A percentile compares a stretch with the other conserved stretches of the same genome.
Conservation (phyloP, 2,888 invertebrate genomes). For the Suillia variegata region DNA sequence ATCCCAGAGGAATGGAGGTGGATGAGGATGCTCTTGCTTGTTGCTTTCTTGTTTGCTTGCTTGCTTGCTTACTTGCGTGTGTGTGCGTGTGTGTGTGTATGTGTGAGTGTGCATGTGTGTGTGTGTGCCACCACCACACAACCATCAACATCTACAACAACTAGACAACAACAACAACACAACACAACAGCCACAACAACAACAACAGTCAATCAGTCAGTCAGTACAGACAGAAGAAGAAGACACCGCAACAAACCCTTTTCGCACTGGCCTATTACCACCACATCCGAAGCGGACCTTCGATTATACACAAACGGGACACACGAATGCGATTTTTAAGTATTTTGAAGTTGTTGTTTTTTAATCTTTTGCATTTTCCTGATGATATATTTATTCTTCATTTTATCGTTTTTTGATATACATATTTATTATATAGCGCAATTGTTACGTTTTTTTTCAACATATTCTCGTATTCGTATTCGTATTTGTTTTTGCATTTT, state of each 20-base stretch:
- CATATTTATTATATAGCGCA: too few species aligned
- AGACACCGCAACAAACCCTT: too few species aligned
- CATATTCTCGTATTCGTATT: constrained; percentile 3
- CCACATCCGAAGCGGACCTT: constrained; percentile 27
- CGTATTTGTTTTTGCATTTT: constrained; percentile 23
- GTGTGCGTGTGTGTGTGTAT: too few species aligned
- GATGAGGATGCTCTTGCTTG: background rate
- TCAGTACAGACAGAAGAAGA: too few species aligned
- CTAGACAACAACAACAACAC: too few species aligned
- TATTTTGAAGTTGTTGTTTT: constrained; percentile 33
- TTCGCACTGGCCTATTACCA: background rate
- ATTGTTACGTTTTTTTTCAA: constrained; percentile 3
- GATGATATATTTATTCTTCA: constrained; percentile 39
- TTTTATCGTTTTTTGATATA: constrained; percentile 31
- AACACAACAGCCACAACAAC: too few species aligned
- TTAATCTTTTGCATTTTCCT: constrained; percentile 34
- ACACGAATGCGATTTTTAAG: constrained; percentile 48
- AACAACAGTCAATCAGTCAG: too few species aligned
- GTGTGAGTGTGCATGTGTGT: background rate
- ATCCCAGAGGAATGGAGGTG: background rate
- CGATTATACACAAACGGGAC: constrained; percentile 53
- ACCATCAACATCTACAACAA: background rate
- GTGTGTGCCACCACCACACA: constrained; percentile 2
- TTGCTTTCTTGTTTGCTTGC: too few species aligned
- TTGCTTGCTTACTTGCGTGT: too few species aligned